Evolutionary conservation across 2,888 invertebrate genomes (phyloP).

Genomic region (Andrena trimmerana): DNA sequence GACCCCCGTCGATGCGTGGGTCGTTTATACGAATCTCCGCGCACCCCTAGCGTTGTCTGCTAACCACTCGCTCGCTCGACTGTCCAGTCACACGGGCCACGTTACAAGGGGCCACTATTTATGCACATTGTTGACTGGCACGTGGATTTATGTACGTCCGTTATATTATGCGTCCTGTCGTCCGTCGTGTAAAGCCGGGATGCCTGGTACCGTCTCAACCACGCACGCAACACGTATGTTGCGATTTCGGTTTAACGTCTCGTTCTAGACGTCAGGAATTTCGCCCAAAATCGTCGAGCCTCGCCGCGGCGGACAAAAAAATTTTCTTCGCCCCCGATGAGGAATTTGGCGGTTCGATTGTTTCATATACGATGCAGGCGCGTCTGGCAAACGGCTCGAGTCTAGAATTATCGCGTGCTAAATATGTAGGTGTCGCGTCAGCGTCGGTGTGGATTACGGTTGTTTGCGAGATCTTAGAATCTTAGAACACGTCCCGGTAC

Average conservation of each 20-base stretch:
- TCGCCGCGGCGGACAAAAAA: background rate
- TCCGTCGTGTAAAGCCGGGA: conserved; percentile 81
- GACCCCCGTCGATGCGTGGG: conserved; percentile 28
- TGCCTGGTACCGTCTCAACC: conserved; percentile 82
- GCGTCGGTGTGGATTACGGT: conserved; percentile 59
- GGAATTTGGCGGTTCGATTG: background rate
- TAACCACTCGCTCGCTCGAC: conserved; percentile 55
- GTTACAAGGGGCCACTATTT: conserved; percentile 84
- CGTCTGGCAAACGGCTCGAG: background rate
- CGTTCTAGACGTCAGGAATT: conserved; percentile 59
- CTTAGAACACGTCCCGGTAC: conserved; percentile 74
- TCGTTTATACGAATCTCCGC: conserved; percentile 49
- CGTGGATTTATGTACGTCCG: conserved; percentile 85
- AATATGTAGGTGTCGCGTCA: background rate
- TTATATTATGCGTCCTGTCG: conserved; percentile 84
- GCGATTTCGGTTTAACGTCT: conserved; percentile 75
- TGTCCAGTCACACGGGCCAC: conserved; percentile 74
- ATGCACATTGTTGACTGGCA: conserved; percentile 85
- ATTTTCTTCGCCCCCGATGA: background rate
- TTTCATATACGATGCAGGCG: background rate
- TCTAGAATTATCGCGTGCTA: background rate
- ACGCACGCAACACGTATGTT: conserved; percentile 82
- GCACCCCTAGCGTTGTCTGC: conserved; percentile 46
- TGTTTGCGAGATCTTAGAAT: conserved; percentile 74
- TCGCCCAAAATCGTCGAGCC: conserved; percentile 3